phyloP scores from a whole-genome alignment of 2,888 invertebrate species.

The Phaedon cochleariae region DNA sequence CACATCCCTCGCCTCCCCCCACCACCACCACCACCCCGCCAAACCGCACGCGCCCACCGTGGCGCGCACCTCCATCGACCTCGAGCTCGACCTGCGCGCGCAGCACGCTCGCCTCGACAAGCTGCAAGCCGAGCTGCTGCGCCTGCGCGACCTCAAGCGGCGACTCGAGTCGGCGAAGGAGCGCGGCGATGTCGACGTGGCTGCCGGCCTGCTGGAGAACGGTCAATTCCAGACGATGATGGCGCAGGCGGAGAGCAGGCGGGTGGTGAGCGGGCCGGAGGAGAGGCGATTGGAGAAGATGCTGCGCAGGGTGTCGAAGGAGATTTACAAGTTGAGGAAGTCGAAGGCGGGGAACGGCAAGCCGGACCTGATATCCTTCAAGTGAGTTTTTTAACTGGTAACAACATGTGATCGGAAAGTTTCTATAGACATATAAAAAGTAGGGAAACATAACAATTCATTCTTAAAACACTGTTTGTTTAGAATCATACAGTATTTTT shows the following conservation, averaged over 20 bases:
- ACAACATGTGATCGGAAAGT: no score
- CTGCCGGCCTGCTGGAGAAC: conserved; percentile 88
- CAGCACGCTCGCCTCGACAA: conserved; percentile 87
- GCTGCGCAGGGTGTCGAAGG: conserved; percentile 86
- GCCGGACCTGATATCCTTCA: conserved; percentile 91
- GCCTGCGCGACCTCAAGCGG: conserved; percentile 83
- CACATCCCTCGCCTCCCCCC: conserved; percentile 62
- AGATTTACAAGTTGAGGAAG: conserved; percentile 89
- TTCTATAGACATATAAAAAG: no score
- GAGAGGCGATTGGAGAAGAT: conserved; percentile 66
- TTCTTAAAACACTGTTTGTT: no score
- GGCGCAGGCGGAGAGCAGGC: conserved; percentile 66
- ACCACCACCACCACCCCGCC: conserved; percentile 59
- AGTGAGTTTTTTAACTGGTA: conserved; percentile 77
- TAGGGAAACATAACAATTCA: no score
- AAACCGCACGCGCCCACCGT: conserved; percentile 67
- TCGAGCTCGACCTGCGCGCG: conserved; percentile 91
- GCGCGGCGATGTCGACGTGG: conserved; percentile 77
- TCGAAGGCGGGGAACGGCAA: conserved; percentile 87
- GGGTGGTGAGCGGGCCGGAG: conserved; percentile 66
- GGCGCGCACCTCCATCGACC: conserved; percentile 87
- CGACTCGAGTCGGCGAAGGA: conserved; percentile 85
- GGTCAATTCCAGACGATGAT: conserved; percentile 82
- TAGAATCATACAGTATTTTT: no score
- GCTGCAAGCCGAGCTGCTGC: conserved; percentile 83